Evolutionary conservation across 2,113 vertebrate genomes (phyloP).

Genomic region (Tapirus terrestris): DNA sequence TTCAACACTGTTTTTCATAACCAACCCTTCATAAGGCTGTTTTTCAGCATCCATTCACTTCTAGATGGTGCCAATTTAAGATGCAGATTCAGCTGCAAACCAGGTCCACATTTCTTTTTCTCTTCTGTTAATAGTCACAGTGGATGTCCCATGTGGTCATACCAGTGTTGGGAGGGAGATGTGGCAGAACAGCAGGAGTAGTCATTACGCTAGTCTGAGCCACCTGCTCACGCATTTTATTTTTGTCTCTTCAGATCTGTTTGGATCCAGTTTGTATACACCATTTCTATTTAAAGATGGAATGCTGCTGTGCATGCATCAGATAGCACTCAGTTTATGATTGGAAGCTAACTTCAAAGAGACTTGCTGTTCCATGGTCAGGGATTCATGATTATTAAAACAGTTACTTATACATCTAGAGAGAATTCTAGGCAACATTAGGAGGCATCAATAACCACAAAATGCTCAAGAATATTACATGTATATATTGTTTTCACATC

Average conservation of each 20-base stretch:
- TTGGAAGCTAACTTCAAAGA: neutral
- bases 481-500: neutral
- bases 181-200: neutral
- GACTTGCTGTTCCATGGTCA: neutral
- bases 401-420: neutral
- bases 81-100: neutral
- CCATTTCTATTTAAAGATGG: conserved; percentile 24
- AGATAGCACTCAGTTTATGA: neutral
- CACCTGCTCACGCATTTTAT: neutral
- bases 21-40: neutral
- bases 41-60: neutral
- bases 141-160: neutral
- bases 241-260: neutral
- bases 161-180: neutral
- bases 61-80: neutral
- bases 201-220: neutral
- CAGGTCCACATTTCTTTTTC: neutral
- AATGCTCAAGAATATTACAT: neutral
- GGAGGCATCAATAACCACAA: neutral
- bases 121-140: neutral
- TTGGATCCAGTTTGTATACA: neutral
- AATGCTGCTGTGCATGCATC: neutral
- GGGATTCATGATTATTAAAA: neutral
- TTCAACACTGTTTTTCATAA: neutral
- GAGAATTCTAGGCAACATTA: neutral